Percentiles rank a stretch among this genome's conserved stretches.
Evolutionary conservation across 2,113 vertebrate species (phyloP).

Genomic region (Antechinus stuartii): DNA sequence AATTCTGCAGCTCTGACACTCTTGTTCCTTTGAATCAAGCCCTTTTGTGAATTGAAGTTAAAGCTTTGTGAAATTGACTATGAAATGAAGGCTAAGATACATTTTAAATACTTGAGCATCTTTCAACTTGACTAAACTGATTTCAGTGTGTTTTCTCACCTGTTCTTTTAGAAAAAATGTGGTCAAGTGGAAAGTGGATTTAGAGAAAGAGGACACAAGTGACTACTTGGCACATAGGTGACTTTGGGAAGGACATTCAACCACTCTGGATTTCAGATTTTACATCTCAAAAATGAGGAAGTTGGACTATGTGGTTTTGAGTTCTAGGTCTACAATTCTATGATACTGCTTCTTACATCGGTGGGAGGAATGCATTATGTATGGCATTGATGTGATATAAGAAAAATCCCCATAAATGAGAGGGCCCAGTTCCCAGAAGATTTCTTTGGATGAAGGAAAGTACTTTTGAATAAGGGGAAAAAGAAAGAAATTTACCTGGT

Average conservation of each 20-base stretch:
- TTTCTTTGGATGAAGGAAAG: constrained; percentile 16
- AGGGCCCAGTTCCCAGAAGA: constrained; percentile 42
- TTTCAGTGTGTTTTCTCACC: neutral
- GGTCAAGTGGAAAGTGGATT: neutral
- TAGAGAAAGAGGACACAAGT: no score
- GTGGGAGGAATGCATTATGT: constrained; percentile 14
- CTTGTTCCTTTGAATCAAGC: neutral
- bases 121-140: neutral
- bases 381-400: neutral
- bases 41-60: neutral
- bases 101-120: neutral
- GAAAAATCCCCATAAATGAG: neutral
- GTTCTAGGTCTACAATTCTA: neutral
- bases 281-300: neutral
- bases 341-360: neutral
- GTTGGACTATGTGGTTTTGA: neutral
- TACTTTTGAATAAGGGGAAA: constrained; percentile 12
- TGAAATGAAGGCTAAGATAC: neutral
- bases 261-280: neutral
- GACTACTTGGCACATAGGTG: neutral
- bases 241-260: neutral
- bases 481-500: constrained; percentile 42
- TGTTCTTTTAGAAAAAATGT: neutral
- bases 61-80: neutral
- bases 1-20: neutral